Conservation (phyloP, 2,797 vertebrate species). For the Liparis tanakae region DNA sequence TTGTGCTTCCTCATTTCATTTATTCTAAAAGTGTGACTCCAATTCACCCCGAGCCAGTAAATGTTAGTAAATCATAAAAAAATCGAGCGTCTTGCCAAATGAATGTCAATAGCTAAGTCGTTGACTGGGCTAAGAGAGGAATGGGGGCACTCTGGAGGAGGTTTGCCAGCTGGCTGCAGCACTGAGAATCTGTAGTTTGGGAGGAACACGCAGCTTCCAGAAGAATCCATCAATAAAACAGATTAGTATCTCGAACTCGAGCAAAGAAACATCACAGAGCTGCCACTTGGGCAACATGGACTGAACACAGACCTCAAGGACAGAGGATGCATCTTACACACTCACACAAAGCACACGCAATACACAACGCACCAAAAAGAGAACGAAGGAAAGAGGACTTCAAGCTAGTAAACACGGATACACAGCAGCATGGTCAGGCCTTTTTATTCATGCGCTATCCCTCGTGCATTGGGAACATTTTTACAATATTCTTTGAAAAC, state of each 20-base stretch:
- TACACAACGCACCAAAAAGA: not conserved
- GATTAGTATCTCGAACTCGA: constrained; percentile 46
- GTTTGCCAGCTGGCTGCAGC: constrained; percentile 54
- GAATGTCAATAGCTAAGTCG: constrained; percentile 40
- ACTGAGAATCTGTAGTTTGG: constrained; percentile 35
- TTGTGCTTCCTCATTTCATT: constrained; percentile 15
- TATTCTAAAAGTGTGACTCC: not conserved
- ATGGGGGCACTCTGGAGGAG: constrained; percentile 12
- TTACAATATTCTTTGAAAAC: not conserved
- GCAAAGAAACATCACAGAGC: constrained; percentile 28
- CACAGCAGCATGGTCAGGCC: not conserved
- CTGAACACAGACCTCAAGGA: not conserved
- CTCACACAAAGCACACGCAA: not conserved
- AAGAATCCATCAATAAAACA: constrained; percentile 49
- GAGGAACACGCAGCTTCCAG: constrained; percentile 38
- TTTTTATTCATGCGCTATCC: too few species aligned
- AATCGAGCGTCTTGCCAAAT: constrained; percentile 37
- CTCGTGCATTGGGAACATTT: not conserved
- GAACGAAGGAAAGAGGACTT: not conserved
- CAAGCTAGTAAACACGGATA: not conserved
- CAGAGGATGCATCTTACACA: not conserved
- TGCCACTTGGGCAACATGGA: not conserved
- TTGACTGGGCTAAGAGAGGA: constrained; percentile 29
- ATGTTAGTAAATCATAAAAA: constrained; percentile 47
- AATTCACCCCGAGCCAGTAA: constrained; percentile 7